A percentile compares a stretch with the other conserved stretches of the same genome.
Evolutionary conservation across 2,888 invertebrate species (phyloP).

Genomic region (Ornithoptera priamus): DNA sequence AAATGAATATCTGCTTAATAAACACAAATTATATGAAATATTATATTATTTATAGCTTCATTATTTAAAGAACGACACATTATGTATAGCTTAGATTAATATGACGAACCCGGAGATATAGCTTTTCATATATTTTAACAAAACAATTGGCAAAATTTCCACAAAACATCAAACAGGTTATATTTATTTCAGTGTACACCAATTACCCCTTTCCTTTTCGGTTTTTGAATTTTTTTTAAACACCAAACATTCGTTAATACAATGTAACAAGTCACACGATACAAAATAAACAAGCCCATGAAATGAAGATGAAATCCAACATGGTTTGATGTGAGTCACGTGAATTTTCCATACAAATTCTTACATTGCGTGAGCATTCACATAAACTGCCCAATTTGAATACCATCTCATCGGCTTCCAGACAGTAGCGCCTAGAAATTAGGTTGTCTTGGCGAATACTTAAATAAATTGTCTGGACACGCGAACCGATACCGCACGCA

Average conservation of each 20-base stretch:
- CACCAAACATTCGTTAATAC: background rate
- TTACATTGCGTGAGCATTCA: slow-evolving; percentile 52
- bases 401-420: slow-evolving; percentile 55
- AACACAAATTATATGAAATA: too few relatives aligned
- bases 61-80: too few relatives aligned
- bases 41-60: too few relatives aligned
- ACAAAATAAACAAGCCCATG: slow-evolving; percentile 13
- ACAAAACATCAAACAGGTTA: too few relatives aligned
- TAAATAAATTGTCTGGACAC: slow-evolving; percentile 53
- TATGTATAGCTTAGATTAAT: too few relatives aligned
- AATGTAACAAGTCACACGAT: background rate
- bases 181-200: too few relatives aligned
- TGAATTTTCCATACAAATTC: slow-evolving; percentile 22
- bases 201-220: background rate
- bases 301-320: slow-evolving; percentile 7
- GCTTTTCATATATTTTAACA: too few relatives aligned
- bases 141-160: too few relatives aligned
- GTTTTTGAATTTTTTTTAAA: background rate
- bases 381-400: slow-evolving; percentile 54
- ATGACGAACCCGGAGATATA: too few relatives aligned
- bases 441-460: slow-evolving; percentile 54
- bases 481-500: slow-evolving; percentile 46
- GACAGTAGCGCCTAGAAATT: slow-evolving; percentile 67
- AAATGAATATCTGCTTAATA: too few relatives aligned
- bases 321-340: slow-evolving; percentile 19